Evolutionary conservation across 2,888 invertebrate genomes (phyloP).

Genomic region (Tenthredo notha): DNA sequence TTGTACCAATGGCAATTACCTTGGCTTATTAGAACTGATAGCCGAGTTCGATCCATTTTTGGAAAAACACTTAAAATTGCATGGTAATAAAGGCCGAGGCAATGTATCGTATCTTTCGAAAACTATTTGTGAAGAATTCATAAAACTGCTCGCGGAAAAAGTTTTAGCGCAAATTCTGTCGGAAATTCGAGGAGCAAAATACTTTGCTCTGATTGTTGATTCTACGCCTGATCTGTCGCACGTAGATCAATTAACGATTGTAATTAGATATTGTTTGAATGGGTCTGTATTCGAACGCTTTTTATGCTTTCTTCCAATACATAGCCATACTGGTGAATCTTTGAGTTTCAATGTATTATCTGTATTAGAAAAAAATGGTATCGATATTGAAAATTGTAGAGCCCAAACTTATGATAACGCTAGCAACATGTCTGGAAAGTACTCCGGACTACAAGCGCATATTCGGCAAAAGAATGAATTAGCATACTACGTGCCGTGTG

Average conservation of each 20-base stretch:
- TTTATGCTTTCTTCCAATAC: neutral
- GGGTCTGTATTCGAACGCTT: conserved; percentile 4
- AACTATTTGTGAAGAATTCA: conserved; percentile 61
- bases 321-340: neutral
- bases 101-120: conserved; percentile 58
- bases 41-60: conserved; percentile 61
- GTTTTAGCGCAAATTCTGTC: conserved; percentile 54
- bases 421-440: neutral
- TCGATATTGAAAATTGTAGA: conserved; percentile 1
- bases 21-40: conserved; percentile 61
- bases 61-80: neutral
- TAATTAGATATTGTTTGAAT: neutral
- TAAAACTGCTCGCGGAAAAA: conserved; percentile 56
- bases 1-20: conserved; percentile 60
- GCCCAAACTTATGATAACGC: conserved; percentile 24
- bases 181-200: conserved; percentile 53
- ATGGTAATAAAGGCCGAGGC: conserved; percentile 52
- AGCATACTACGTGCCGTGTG: no score
- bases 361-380: neutral
- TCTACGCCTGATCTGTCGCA: conserved; percentile 19
- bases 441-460: conserved; percentile 7
- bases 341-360: neutral
- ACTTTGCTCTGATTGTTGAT: conserved; percentile 1
- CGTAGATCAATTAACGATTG: conserved; percentile 12
- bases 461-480: conserved; percentile 58